Percentiles rank a stretch among this genome's conserved stretches.
phyloP scores from a whole-genome alignment of 2,888 invertebrate species.

The Andrena hattorfiana region DNA sequence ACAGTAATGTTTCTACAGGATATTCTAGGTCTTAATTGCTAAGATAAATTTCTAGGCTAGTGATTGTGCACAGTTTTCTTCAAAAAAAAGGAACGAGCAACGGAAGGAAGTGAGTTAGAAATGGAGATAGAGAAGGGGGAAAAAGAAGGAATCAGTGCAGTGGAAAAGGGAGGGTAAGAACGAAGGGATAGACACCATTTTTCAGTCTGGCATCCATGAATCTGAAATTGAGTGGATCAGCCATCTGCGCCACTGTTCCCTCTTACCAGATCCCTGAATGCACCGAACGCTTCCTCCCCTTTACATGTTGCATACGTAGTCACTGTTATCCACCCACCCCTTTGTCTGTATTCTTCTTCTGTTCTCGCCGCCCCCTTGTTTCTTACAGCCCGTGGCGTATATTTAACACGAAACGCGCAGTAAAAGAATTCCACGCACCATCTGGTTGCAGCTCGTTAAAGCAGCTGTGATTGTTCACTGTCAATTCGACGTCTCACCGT shows the following conservation, averaged over 20 bases:
- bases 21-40: no score
- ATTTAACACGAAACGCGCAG: background rate
- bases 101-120: background rate
- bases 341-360: background rate
- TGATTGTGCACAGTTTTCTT: background rate
- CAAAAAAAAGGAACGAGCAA: constrained; percentile 8
- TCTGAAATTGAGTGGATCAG: constrained; percentile 78
- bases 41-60: no score
- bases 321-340: constrained; percentile 14
- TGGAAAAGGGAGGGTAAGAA: constrained; percentile 37
- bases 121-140: constrained; percentile 40
- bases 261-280: constrained; percentile 61
- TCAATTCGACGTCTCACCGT: no score
- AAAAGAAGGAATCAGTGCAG: constrained; percentile 39
- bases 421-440: background rate
- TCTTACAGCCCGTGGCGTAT: background rate
- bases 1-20: no score
- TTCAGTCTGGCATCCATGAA: constrained; percentile 78
- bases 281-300: constrained; percentile 33
- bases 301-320: constrained; percentile 29
- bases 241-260: constrained; percentile 72
- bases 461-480: no score
- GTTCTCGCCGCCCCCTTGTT: background rate
- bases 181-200: constrained; percentile 70
- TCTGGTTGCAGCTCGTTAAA: background rate